Evolutionary conservation across 2,113 vertebrate genomes (phyloP).

Genomic region (Silurus glanis): DNA sequence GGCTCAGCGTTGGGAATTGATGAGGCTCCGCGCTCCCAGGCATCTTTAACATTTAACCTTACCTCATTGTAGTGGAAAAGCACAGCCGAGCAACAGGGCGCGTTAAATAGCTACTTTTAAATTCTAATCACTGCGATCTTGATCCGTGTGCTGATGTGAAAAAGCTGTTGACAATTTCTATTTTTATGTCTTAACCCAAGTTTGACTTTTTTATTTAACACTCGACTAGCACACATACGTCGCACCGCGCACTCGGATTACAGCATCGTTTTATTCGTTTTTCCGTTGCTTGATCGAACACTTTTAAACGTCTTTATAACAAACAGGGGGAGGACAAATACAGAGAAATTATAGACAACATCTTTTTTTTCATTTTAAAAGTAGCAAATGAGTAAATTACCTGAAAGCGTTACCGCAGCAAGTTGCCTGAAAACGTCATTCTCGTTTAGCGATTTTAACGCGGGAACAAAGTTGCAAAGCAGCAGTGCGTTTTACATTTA

Average conservation of each 20-base stretch:
- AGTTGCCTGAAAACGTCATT: no score
- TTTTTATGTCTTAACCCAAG: neutral
- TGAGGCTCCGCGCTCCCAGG: constrained; percentile 8
- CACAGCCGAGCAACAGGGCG: neutral
- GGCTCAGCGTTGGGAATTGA: constrained; percentile 2
- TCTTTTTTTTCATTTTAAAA: neutral
- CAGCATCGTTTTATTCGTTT: constrained; percentile 3
- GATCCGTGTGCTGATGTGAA: neutral
- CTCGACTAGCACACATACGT: constrained; percentile 27
- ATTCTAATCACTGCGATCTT: neutral
- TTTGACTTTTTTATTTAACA: neutral
- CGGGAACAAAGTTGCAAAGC: no score
- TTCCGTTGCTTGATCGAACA: constrained; percentile 27
- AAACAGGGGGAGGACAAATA: neutral
- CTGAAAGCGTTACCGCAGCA: no score
- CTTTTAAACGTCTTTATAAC: constrained; percentile 37
- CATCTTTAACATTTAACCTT: constrained; percentile 43
- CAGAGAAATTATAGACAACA: neutral
- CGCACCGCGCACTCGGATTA: constrained; percentile 25
- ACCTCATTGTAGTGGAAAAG: constrained; percentile 1
- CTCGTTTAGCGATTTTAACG: no score
- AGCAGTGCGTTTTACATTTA: no score
- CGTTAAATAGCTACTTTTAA: neutral
- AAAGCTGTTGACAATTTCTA: neutral
- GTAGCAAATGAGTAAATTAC: neutral